Conservation (phyloP, 2,888 invertebrate genomes). For the Serripes groenlandicus region DNA sequence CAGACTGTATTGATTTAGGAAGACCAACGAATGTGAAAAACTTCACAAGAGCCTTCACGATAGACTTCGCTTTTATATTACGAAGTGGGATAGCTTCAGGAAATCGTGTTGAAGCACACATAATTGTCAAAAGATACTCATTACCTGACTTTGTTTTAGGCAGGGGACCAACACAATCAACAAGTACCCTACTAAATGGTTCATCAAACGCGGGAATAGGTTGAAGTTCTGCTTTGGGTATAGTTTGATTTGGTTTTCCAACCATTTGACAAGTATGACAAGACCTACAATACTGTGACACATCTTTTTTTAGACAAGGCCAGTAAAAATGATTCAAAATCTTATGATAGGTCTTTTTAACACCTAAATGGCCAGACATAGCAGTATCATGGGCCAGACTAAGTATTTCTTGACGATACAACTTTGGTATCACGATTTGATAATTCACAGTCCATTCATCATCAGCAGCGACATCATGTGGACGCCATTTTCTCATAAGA, state of each 20-base stretch:
- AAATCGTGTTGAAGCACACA: constrained; percentile 54
- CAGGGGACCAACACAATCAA: too few relatives aligned
- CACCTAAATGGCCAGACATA: constrained; percentile 57
- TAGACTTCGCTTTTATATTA: too few relatives aligned
- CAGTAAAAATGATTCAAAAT: constrained; percentile 54
- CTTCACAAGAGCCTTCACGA: constrained; percentile 52
- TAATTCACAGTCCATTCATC: constrained; percentile 54
- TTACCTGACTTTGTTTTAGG: constrained; percentile 55
- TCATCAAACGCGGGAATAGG: constrained; percentile 60
- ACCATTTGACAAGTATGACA: constrained; percentile 45
- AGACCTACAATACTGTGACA: constrained; percentile 37
- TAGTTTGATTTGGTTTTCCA: constrained; percentile 57
- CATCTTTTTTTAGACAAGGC: constrained; percentile 41
- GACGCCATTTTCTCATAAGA: too few relatives aligned
- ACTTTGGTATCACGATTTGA: constrained; percentile 54
- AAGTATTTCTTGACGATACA: constrained; percentile 42
- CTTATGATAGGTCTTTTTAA: constrained; percentile 52
- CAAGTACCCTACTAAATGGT: constrained; percentile 50
- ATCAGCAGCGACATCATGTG: constrained; percentile 42
- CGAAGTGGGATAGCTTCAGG: too few relatives aligned
- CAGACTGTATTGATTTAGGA: constrained; percentile 56
- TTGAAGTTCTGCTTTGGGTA: constrained; percentile 39
- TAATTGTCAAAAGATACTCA: constrained; percentile 48
- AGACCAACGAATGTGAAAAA: constrained; percentile 65
- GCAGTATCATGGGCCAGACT: constrained; percentile 53